Percentiles rank a stretch among this genome's conserved stretches.
Evolutionary conservation across 2,113 vertebrate species (phyloP).

Genomic region (Platichthys flesus): DNA sequence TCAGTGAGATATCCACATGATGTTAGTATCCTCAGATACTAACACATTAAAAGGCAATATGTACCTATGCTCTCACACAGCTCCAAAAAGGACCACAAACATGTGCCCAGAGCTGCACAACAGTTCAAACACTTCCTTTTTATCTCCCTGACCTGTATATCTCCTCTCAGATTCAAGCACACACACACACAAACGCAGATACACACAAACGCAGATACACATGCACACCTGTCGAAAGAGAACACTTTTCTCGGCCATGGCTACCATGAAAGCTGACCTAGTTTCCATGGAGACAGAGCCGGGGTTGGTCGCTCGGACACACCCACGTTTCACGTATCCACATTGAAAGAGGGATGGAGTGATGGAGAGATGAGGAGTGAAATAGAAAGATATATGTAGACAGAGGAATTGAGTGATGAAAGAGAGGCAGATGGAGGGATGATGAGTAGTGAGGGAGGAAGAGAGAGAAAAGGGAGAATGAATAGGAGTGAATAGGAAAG

Average conservation of each 20-base stretch:
- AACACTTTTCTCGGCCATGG: slow-evolving; percentile 57
- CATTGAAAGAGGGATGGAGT: neutral
- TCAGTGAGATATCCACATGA: neutral
- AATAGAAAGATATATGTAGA: slow-evolving; percentile 8
- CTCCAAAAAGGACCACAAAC: neutral
- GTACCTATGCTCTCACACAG: no score
- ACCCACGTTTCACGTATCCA: slow-evolving; percentile 37
- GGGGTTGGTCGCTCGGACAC: slow-evolving; percentile 53
- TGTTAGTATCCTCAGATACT: neutral
- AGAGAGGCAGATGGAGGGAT: neutral
- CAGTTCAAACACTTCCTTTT: neutral
- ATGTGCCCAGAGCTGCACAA: neutral
- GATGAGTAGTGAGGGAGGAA: neutral
- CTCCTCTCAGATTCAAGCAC: neutral
- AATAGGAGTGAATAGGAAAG: no score
- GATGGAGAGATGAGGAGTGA: neutral
- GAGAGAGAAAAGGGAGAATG: neutral
- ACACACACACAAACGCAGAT: slow-evolving; percentile 8
- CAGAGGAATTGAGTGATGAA: neutral
- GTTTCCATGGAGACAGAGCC: slow-evolving; percentile 78
- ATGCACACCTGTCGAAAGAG: slow-evolving; percentile 37
- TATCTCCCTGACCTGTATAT: neutral
- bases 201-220: neutral
- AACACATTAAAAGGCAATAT: no score
- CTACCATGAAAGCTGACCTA: slow-evolving; percentile 72